A percentile compares a stretch with the other conserved stretches of the same genome.
phyloP scores from a whole-genome alignment of 2,888 invertebrate genomes.

The Trissoscelio sp. region DNA sequence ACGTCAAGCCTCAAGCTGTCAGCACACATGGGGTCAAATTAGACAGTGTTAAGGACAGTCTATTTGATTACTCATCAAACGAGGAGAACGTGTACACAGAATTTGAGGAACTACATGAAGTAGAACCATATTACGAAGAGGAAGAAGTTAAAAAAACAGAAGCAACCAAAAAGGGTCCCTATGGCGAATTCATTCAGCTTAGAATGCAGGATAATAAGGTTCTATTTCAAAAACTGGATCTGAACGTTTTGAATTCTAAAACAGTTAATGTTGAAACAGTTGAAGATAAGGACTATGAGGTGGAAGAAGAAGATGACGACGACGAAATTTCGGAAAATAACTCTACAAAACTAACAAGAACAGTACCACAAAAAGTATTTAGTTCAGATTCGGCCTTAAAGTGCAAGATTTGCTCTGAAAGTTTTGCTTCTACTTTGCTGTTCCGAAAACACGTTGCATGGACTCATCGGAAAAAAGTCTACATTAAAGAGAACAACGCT shows the following conservation, averaged over 20 bases:
- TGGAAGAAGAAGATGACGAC: conserved; percentile 9
- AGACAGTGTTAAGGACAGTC: not conserved
- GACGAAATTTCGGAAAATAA: no score
- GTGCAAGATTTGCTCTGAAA: conserved; percentile 80
- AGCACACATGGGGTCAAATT: not conserved
- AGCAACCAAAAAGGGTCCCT: not conserved
- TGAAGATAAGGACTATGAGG: no score
- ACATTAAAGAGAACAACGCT: conserved; percentile 79
- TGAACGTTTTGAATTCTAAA: conserved; percentile 50
- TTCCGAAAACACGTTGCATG: conserved; percentile 81
- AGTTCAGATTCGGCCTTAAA: conserved; percentile 73
- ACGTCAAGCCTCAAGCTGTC: not conserved
- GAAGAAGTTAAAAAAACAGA: conserved; percentile 68
- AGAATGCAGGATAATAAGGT: conserved; percentile 78
- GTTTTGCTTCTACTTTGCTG: conserved; percentile 76
- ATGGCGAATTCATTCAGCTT: conserved; percentile 77
- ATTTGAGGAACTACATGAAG: conserved; percentile 60
- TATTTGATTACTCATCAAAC: conserved; percentile 32
- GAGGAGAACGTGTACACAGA: conserved; percentile 66
- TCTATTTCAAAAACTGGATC: conserved; percentile 75
- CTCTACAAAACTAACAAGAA: no score
- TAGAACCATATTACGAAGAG: conserved; percentile 68
- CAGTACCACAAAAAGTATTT: no score
- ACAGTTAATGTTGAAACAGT: conserved; percentile 3
- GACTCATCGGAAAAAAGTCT: conserved; percentile 81